A percentile compares a stretch with the other conserved stretches of the same genome.
These are phyloP conservation scores for Bovichtus variegatus DNA, from an alignment of 2,797 vertebrate species.

Conservation along the genomic window DNA sequence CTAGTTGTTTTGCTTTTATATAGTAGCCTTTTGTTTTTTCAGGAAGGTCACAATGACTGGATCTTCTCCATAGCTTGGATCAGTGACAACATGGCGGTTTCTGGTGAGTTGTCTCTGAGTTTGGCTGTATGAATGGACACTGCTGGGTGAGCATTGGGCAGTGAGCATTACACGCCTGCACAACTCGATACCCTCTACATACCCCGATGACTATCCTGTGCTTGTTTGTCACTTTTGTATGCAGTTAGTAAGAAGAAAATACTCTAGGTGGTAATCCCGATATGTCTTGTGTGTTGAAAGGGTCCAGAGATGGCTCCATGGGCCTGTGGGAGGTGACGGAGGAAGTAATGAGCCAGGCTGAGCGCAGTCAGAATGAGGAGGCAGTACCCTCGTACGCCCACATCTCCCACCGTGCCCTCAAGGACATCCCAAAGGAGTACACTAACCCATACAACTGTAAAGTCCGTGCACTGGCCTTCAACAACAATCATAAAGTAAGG, in stretches of 20 bases:
- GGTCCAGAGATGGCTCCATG: conserved; percentile 98
- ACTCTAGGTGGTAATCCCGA: neutral
- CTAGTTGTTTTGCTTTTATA: conserved; percentile 22
- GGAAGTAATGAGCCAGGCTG: conserved; percentile 90
- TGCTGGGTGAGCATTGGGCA: neutral
- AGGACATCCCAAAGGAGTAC: conserved; percentile 98
- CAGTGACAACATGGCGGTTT: conserved; percentile 97
- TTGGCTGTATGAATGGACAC: conserved; percentile 6
- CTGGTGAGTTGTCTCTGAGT: conserved; percentile 86
- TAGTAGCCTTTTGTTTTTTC: conserved; percentile 48
- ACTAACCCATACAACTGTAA: conserved; percentile 98
- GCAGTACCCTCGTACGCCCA: conserved; percentile 94
- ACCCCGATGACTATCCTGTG: neutral
- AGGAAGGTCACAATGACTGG: conserved; percentile 99
- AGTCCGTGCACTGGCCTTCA: conserved; percentile 97
- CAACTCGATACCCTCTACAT: neutral
- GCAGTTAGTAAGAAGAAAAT: neutral
- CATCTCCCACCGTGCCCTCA: conserved; percentile 94
- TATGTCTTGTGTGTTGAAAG: conserved; percentile 72
- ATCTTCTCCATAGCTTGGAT: conserved; percentile 99
- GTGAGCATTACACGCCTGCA: neutral
- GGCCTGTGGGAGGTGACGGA: conserved; percentile 98
- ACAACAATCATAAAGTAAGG: conserved; percentile 94
- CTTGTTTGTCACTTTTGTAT: neutral
- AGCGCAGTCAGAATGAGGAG: conserved; percentile 87